Base-by-base conservation (phyloP, 2,113 vertebrate genomes). In the Chaenogobius annularis region DNA sequence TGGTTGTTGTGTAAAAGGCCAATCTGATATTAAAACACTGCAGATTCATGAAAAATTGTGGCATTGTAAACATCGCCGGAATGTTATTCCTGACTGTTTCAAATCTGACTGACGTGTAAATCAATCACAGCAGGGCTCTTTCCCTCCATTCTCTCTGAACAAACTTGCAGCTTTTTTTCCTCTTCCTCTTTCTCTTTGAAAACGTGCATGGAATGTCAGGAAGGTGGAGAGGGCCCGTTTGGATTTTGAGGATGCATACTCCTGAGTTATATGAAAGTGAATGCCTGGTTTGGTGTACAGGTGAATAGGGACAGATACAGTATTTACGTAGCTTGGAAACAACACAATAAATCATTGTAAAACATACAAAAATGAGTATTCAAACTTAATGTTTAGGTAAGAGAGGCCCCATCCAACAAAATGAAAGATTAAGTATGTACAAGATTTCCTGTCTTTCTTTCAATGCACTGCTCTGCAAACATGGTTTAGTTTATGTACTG, bases 351-450 rank as follows among this genome's bases (percentile, higher is more conserved):
- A 17, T 50, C 1, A 19, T 19, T 31, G 1, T 31, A 31, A 31
- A 7, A 50, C 7, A n/a, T 55, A 11, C n/a, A 55, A 22, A 55
- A 55, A 26, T 58, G 22, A 26, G 55, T 8, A 58, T 14, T 54
- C 50, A 20, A 19, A 64, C 64, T 68, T 70, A 78, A 79, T 4
- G 13, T 31, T 68, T 20, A 9, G 46, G 78, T 47, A 74, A 80
- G 66, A 65, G 58, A 58, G 62, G 66, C 46, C 74, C 54, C 69
- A 65, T 89, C 75, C 81, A 75, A 75, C 26, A 48, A 72, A 74
- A 64, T 74, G 75, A 81, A 74, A 90, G 85, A 92, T 90, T 85
- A 91, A 79, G 85, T 91, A 89, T 87, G 88, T 59, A 59, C 64
- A 66, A 73, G 69, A 65, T 77, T 89, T 91, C 84, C 88, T 92